Base-by-base conservation (phyloP, 2,797 vertebrate species). In the Xiphorhynchus erythropygius region DNA sequence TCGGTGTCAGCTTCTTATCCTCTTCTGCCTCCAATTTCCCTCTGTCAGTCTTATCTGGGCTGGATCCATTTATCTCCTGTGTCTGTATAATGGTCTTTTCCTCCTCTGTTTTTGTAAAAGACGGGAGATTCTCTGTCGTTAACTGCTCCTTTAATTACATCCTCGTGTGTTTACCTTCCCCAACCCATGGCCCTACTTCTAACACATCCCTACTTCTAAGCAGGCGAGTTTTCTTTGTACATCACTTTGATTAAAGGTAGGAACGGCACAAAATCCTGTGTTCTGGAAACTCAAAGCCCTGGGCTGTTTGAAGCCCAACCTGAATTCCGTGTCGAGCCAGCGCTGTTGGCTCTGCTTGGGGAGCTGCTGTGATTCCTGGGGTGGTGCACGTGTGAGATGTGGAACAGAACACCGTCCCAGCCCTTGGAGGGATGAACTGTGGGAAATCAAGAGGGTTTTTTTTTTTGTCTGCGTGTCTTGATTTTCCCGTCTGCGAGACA, bases 11-110 rank as follows among this genome's bases (percentile, higher is more conserved):
- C 87, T 86, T 76, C 74, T 95, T 91, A 91, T 91, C 93, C 73
- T 96, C 76, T 33, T 73, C 80, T 91, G 70, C 74, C 85, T 95
- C 90, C 91, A 92, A 67, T 96, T 96, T 97, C 86, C 84, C 94
- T 93, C 92, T 87, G 73, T 88, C 91, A 63, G 53, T 92, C 91
- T 92, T 87, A 84, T 84, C 76, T 69, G 74, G 4, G 21, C 82
- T 46, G 68, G 42, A 90, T 94, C 92, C 90, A 91, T 81, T 90
- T 94, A 96, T 87, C 89, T 91, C 65, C 84, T 69, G 4, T 65
- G 60, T 82, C 42, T 94, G 18, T 13, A 30, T 81, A 94, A 92
- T 65, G 68, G 46, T 50, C 37, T 71, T 74, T 53, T 84, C 44
- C 68, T 81, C 78, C 60, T 30, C 65, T 86, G 32, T 74, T 94